Base-by-base conservation (phyloP, 2,797 vertebrate species). In the Falco naumanni region DNA sequence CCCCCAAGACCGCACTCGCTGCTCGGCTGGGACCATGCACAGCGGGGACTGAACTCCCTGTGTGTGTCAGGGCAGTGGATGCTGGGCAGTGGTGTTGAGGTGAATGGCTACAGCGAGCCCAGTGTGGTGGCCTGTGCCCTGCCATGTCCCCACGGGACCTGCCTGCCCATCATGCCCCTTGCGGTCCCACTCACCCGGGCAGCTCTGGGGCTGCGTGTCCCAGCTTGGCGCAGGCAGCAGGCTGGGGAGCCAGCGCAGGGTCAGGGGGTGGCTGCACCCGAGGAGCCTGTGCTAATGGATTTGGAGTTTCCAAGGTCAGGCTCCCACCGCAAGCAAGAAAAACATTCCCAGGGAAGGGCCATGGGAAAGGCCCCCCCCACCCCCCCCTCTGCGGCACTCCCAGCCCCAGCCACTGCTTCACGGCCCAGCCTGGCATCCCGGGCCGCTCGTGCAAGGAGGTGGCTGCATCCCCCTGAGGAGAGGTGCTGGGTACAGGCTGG, bases 301-400 rank as follows among this genome's bases (percentile, higher is more conserved):
- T 77, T 84, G 71, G 66, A 92, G 92, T 86, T 87, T 75, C 78
- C 74, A 90, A 91, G 94, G 95, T 96, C 95, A 96, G 77, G 93
- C 93, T 97, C 94, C 70, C 92, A 91, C 88, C 28, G 5, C 33
- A 11, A 92, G 93, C 92, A 90, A 91, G 93, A 93, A 96, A 95
- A 96, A 97, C 95, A 91, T 97, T 96, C 96, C 95, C 96, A 97
- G 95, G 89, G 51, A 92, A 95, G 87, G 89, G 87, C 94, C 95
- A 93, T 96, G 94, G 95, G 89, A 95, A 96, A 91, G 78, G 37
- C 2, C 16, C 80, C 89, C 79, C 83, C 6, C 37, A 10, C 37
- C 37, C 37, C 37, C 37, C 37, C 37, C 37, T 37, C 1, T 1
- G 0, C 1, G 11, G 53, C 5, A 2, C 82, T 95, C 82, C 53